Conservation (phyloP, 2,797 vertebrate genomes). For the Falco naumanni region DNA sequence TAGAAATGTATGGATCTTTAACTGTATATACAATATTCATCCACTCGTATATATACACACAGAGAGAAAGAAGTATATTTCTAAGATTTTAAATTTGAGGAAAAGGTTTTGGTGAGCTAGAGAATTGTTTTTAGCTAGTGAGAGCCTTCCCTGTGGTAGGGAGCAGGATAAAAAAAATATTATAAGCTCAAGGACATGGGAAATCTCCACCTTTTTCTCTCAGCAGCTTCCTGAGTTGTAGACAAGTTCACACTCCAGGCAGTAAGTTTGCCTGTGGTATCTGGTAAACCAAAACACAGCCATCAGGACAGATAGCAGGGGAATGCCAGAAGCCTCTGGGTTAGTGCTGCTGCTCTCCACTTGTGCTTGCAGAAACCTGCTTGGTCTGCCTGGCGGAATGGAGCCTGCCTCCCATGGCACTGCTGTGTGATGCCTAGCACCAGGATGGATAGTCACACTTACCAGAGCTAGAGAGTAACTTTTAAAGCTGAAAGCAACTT, state of each 20-base stretch:
- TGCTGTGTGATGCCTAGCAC: accelerated
- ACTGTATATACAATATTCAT: background rate
- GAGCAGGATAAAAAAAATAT: background rate
- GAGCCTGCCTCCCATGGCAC: background rate
- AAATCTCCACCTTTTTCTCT: background rate
- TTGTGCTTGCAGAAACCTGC: background rate
- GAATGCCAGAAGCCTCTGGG: background rate
- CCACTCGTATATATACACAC: background rate
- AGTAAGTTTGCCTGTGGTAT: background rate
- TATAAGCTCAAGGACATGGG: background rate
- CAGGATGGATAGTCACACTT: accelerated
- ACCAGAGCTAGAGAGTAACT: background rate
- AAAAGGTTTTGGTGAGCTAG: background rate
- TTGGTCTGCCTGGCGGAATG: background rate
- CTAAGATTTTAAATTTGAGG: background rate
- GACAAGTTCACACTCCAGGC: background rate
- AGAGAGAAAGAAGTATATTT: background rate
- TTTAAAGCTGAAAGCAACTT: background rate
- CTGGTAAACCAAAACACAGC: background rate
- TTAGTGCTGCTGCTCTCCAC: accelerated
- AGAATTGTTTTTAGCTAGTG: background rate
- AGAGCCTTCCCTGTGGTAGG: background rate
- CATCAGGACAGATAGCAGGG: background rate
- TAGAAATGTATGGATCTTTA: background rate
- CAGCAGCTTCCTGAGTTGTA: background rate